These are phyloP conservation scores for Entomobrya multifasciata DNA, from an alignment of 2,888 invertebrate species.

Conservation along the genomic window DNA sequence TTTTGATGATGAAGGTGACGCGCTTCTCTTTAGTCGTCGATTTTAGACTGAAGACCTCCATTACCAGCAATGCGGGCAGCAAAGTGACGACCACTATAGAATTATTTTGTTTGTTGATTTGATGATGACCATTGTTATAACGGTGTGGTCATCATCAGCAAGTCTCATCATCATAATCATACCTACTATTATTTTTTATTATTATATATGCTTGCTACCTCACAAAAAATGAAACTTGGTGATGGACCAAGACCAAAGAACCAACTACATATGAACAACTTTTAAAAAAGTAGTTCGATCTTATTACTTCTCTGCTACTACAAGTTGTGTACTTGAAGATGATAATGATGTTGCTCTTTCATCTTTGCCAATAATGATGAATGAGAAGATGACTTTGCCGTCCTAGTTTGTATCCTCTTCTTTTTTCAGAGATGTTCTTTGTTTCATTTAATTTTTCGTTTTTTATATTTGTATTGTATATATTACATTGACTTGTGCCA, in stretches of 20 bases:
- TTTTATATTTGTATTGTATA: too few species aligned
- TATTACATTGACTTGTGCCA: slow-evolving; percentile 18
- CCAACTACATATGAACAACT: not conserved
- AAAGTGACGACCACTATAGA: not conserved
- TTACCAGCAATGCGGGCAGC: not conserved
- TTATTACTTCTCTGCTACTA: too few species aligned
- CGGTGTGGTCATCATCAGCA: slow-evolving; percentile 37
- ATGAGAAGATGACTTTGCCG: slow-evolving; percentile 57
- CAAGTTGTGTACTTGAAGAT: not conserved
- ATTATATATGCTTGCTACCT: too few species aligned
- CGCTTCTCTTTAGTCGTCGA: too few species aligned
- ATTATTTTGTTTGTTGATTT: slow-evolving; percentile 5
- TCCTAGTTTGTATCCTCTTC: slow-evolving; percentile 63
- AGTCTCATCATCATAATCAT: slow-evolving; percentile 17
- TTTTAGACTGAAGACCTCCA: slow-evolving; percentile 1
- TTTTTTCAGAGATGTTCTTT: not conserved
- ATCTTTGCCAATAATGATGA: slow-evolving; percentile 40
- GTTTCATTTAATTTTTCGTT: slow-evolving; percentile 13
- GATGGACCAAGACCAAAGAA: slow-evolving; percentile 34
- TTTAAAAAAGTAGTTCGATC: slow-evolving; percentile 57
- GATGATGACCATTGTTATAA: not conserved
- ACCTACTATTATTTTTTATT: too few species aligned
- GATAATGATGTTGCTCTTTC: slow-evolving; percentile 3
- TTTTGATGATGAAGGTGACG: not conserved
- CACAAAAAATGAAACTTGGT: slow-evolving; percentile 11